These are phyloP conservation scores for Amphipoea oculea DNA, from an alignment of 2,888 invertebrate species.

Conservation along the genomic window DNA sequence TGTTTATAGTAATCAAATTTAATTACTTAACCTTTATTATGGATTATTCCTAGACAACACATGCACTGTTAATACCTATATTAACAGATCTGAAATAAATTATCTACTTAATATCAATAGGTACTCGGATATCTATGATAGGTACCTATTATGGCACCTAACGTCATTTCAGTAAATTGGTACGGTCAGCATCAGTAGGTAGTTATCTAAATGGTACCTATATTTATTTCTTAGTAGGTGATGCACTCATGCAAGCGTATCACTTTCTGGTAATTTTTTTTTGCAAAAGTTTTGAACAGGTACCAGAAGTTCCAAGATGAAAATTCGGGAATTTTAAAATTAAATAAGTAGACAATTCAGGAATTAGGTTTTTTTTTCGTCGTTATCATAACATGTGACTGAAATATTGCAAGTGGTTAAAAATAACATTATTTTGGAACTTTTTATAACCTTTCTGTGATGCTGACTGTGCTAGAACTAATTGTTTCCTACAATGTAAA, in stretches of 20 bases:
- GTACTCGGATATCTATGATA: no score
- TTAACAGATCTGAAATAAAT: slow-evolving; percentile 13
- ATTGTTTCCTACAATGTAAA: slow-evolving; percentile 32
- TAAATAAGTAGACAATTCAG: neutral
- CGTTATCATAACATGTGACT: neutral
- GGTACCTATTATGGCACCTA: neutral
- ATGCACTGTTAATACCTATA: neutral
- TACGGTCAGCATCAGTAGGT: slow-evolving; percentile 26
- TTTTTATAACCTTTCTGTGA: neutral
- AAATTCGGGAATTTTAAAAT: neutral
- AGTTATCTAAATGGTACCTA: neutral
- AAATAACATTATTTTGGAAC: neutral
- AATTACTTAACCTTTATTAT: neutral
- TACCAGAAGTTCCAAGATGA: neutral
- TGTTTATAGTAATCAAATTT: neutral
- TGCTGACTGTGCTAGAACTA: slow-evolving; percentile 17
- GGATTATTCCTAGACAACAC: neutral
- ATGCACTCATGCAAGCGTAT: neutral
- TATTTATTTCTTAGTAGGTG: neutral
- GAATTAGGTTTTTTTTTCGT: neutral
- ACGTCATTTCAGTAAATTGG: slow-evolving; percentile 20
- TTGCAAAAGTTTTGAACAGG: neutral
- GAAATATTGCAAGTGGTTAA: neutral
- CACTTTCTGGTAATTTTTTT: neutral
- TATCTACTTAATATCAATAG: neutral